These are phyloP conservation scores for Sander vitreus DNA, from an alignment of 2,113 vertebrate species.

Conservation along the genomic window DNA sequence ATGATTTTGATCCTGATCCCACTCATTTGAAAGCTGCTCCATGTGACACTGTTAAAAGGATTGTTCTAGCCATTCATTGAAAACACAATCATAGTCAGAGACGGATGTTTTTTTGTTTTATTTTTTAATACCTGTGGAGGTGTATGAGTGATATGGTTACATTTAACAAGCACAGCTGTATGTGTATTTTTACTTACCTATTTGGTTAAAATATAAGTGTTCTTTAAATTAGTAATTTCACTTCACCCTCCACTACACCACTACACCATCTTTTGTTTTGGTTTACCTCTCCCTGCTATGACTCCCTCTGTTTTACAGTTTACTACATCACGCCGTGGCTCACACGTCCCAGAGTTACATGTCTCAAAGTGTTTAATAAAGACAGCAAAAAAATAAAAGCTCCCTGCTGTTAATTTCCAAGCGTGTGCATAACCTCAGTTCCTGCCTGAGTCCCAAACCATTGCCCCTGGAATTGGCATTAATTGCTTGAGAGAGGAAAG, in stretches of 20 bases:
- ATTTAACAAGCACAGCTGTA: slow-evolving; percentile 9
- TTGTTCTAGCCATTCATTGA: slow-evolving; percentile 24
- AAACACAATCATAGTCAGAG: background rate
- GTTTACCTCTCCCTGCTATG: slow-evolving; percentile 2
- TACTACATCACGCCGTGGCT: slow-evolving; percentile 1
- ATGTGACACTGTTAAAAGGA: slow-evolving; percentile 21
- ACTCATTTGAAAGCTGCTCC: slow-evolving; percentile 43
- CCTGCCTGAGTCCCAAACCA: slow-evolving; percentile 68
- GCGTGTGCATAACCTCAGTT: slow-evolving; percentile 59
- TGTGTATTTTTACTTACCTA: background rate
- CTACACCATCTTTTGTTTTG: slow-evolving; percentile 7
- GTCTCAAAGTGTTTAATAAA: slow-evolving; percentile 67
- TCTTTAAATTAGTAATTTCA: background rate
- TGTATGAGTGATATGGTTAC: background rate
- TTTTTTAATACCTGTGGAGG: background rate
- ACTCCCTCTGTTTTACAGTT: slow-evolving; percentile 38
- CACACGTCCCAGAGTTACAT: slow-evolving; percentile 33
- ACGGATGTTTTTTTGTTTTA: background rate
- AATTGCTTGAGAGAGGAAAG: slow-evolving; percentile 85
- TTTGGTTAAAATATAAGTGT: background rate
- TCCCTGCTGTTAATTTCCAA: slow-evolving; percentile 62
- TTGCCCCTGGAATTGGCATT: slow-evolving; percentile 80
- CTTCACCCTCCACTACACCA: background rate
- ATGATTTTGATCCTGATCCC: slow-evolving; percentile 65
- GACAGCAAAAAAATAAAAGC: slow-evolving; percentile 54